These are phyloP conservation scores for Tenrec ecaudatus DNA, from an alignment of 2,113 vertebrate genomes.

Conservation along the genomic window DNA sequence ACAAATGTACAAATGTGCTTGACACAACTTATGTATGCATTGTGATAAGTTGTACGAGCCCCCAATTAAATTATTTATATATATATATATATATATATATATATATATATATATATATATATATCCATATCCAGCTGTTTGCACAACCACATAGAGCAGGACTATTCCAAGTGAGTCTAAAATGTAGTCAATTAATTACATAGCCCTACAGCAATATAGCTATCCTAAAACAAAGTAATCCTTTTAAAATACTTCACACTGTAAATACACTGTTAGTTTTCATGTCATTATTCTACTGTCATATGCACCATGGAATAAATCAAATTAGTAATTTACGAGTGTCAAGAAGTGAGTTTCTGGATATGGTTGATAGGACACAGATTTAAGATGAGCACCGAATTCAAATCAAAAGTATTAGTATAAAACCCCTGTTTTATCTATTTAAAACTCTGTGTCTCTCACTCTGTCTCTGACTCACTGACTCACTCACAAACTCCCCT, in stretches of 20 bases:
- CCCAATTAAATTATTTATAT: no score
- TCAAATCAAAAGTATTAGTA: background rate
- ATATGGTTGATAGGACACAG: background rate
- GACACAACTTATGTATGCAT: no score
- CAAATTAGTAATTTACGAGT: background rate
- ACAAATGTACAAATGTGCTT: no score
- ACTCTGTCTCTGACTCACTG: no score
- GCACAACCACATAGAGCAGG: background rate
- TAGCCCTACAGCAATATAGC: background rate
- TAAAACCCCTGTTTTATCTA: background rate
- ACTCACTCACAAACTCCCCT: no score
- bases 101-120: background rate
- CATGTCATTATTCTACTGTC: background rate
- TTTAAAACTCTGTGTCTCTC: no score
- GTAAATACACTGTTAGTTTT: background rate
- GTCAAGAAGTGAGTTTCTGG: background rate
- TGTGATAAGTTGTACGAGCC: no score
- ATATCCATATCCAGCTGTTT: background rate
- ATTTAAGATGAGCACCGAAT: background rate
- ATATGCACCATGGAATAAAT: background rate
- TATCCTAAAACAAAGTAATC: no score
- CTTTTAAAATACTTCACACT: background rate
- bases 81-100: background rate
- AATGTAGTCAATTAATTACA: constrained; percentile 1
- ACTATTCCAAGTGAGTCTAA: constrained; percentile 27